These are phyloP conservation scores for Enteromius fasciolatus DNA, from an alignment of 2,797 vertebrate species.

Conservation along the genomic window DNA sequence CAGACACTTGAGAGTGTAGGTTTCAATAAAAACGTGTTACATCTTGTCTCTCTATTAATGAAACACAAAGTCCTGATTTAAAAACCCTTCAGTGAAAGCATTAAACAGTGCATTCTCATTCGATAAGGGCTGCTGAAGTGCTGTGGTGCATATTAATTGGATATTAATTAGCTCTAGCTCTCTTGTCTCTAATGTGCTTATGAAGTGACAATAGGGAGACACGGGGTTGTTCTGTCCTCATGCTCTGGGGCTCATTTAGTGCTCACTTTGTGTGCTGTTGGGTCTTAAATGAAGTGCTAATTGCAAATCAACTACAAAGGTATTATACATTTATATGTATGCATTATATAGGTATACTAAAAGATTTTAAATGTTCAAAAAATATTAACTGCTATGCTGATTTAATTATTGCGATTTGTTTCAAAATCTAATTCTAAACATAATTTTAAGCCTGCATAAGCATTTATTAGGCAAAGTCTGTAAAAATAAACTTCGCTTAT, in stretches of 20 bases:
- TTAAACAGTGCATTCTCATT: constrained; percentile 24
- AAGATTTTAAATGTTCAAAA: no score
- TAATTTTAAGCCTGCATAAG: neutral
- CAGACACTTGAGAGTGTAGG: neutral
- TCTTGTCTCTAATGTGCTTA: constrained; percentile 27
- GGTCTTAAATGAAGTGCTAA: neutral
- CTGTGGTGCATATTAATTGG: constrained; percentile 43
- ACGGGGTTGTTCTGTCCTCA: neutral
- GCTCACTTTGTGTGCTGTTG: neutral
- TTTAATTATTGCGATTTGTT: neutral
- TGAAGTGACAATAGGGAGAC: neutral
- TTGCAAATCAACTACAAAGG: neutral
- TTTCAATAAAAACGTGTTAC: constrained; percentile 21
- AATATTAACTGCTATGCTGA: no score
- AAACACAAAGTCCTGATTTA: constrained; percentile 30
- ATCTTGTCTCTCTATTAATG: constrained; percentile 30
- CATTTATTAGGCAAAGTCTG: neutral
- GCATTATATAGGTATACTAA: no score
- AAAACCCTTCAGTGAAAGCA: constrained; percentile 29
- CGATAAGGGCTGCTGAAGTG: constrained; percentile 24
- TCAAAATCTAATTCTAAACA: neutral
- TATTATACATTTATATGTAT: neutral
- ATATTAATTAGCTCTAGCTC: constrained; percentile 40
- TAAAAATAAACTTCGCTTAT: neutral
- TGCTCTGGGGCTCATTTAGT: neutral